Evolutionary conservation across 2,113 vertebrate genomes (phyloP).

Genomic region (Hiodon tergisus): DNA sequence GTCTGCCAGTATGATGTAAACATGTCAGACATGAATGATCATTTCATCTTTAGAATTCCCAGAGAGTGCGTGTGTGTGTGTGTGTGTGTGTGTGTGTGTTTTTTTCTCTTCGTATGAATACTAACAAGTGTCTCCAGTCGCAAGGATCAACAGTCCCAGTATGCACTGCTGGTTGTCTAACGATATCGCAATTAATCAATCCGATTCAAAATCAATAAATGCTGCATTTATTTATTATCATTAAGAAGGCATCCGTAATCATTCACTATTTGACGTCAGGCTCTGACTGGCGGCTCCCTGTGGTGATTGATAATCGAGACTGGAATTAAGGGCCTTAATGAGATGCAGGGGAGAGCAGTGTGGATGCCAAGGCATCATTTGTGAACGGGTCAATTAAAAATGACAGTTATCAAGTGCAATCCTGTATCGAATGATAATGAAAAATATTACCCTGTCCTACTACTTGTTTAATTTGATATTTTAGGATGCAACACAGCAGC

Average conservation of each 20-base stretch:
- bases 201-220: background rate
- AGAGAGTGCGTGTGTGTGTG: too few relatives aligned
- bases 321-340: constrained; percentile 33
- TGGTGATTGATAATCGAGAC: constrained; percentile 37
- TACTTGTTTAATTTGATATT: background rate
- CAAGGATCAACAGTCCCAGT: too few relatives aligned
- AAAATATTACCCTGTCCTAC: background rate
- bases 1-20: too few relatives aligned
- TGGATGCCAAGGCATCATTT: constrained; percentile 29
- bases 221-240: background rate
- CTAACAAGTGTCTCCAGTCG: too few relatives aligned
- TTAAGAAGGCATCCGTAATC: background rate
- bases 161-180: too few relatives aligned
- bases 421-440: constrained; percentile 20
- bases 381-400: constrained; percentile 41
- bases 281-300: constrained; percentile 26
- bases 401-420: constrained; percentile 33
- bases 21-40: too few relatives aligned
- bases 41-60: too few relatives aligned
- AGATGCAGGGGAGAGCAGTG: constrained; percentile 29
- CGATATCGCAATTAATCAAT: too few relatives aligned
- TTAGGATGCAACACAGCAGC: too few relatives aligned
- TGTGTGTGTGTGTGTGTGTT: too few relatives aligned
- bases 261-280: constrained; percentile 13
- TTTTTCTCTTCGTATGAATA: too few relatives aligned